Percentiles rank a stretch among this genome's conserved stretches.
phyloP scores from a whole-genome alignment of 2,113 vertebrate genomes.

The Takifugu bimaculatus region DNA sequence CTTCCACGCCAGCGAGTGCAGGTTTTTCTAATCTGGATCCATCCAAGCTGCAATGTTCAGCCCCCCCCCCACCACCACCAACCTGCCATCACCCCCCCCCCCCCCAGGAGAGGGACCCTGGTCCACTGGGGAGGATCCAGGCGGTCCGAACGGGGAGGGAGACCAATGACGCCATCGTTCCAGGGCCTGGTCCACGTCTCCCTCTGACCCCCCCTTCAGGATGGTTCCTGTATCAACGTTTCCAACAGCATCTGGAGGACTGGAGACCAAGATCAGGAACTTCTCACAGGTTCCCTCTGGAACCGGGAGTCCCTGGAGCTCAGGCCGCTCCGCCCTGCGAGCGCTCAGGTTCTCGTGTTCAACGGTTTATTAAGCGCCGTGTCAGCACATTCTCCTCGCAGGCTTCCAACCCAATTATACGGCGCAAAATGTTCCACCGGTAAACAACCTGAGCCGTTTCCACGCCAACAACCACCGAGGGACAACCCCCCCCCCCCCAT shows the following conservation, averaged over 20 bases:
- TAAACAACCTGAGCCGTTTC: constrained; percentile 18
- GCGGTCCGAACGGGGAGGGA: not conserved
- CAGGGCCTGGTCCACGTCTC: no score
- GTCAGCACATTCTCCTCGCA: constrained; percentile 24
- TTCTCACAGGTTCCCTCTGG: no score
- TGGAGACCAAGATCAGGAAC: no score
- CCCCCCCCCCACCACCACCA: not conserved
- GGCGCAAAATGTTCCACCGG: constrained; percentile 26
- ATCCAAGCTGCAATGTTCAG: constrained; percentile 6
- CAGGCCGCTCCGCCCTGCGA: not conserved
- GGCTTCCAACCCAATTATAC: constrained; percentile 34
- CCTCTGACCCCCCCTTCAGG: no score
- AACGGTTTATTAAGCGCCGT: constrained; percentile 10
- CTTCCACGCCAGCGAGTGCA: constrained; percentile 19
- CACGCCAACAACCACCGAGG: not conserved
- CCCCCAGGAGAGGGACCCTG: constrained; percentile 44
- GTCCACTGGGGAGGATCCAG: not conserved
- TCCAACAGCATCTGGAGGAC: no score
- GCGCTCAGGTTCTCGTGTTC: constrained; percentile 14
- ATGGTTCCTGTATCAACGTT: no score
- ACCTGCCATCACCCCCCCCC: constrained; percentile 27
- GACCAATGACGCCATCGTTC: no score
- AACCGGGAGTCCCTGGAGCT: not conserved
- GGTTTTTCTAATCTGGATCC: constrained; percentile 17
- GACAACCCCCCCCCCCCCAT: not conserved